A percentile compares a stretch with the other conserved stretches of the same genome.
phyloP scores from a whole-genome alignment of 2,797 vertebrate species.

The Telmatherina bonti region DNA sequence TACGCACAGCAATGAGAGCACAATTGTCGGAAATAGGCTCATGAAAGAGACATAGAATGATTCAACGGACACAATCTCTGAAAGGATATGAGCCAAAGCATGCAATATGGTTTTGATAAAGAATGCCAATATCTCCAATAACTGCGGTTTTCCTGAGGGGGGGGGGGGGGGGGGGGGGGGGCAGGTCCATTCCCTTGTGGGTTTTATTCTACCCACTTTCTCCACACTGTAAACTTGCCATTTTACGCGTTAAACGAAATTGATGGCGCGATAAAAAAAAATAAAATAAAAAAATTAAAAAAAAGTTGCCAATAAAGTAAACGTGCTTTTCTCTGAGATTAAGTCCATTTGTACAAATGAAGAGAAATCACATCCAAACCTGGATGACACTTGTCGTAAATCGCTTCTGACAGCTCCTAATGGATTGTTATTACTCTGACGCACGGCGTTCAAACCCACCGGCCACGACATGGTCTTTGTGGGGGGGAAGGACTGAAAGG shows the following conservation, averaged over 20 bases:
- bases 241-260: slow-evolving; percentile 42
- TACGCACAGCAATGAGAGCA: slow-evolving; percentile 68
- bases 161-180: too few species aligned
- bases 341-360: slow-evolving; percentile 57
- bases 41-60: slow-evolving; percentile 63
- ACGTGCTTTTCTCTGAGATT: slow-evolving; percentile 33
- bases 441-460: slow-evolving; percentile 49
- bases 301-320: slow-evolving; percentile 65
- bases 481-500: not conserved
- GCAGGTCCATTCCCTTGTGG: not conserved
- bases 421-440: slow-evolving; percentile 66
- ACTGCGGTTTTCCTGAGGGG: slow-evolving; percentile 13
- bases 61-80: slow-evolving; percentile 46
- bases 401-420: slow-evolving; percentile 70
- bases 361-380: slow-evolving; percentile 60
- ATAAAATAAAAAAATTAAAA: too few species aligned
- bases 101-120: slow-evolving; percentile 6
- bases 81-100: slow-evolving; percentile 32
- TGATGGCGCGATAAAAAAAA: slow-evolving; percentile 64
- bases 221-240: slow-evolving; percentile 52
- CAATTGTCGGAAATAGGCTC: slow-evolving; percentile 71
- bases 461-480: slow-evolving; percentile 17
- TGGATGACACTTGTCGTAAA: slow-evolving; percentile 71
- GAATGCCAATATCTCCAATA: slow-evolving; percentile 21
- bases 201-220: slow-evolving; percentile 25